Percentiles rank a stretch among this genome's conserved stretches.
phyloP scores from a whole-genome alignment of 2,797 vertebrate genomes.

The Parotocinclus haroldoi region DNA sequence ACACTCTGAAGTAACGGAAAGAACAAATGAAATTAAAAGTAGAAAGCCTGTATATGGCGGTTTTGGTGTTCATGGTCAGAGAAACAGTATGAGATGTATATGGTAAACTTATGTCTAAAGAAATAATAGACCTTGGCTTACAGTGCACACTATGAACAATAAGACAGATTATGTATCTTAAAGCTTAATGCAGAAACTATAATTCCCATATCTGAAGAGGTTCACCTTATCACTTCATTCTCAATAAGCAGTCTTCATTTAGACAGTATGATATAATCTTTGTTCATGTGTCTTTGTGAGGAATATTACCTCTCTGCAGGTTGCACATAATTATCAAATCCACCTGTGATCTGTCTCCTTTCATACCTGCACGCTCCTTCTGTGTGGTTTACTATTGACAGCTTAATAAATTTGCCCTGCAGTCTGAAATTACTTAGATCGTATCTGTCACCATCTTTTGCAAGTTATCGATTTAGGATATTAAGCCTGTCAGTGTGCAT shows the following conservation, averaged over 20 bases:
- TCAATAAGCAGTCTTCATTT: conserved; percentile 68
- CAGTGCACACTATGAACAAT: conserved; percentile 8
- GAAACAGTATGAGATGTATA: background rate
- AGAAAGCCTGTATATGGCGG: background rate
- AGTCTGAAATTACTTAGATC: conserved; percentile 71
- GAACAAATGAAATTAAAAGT: conserved; percentile 42
- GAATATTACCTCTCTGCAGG: conserved; percentile 53
- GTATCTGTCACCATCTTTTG: conserved; percentile 70
- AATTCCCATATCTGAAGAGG: conserved; percentile 20
- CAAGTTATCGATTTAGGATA: conserved; percentile 70
- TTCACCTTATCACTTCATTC: conserved; percentile 43
- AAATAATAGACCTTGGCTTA: background rate
- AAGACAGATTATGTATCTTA: conserved; percentile 22
- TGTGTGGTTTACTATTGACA: conserved; percentile 56
- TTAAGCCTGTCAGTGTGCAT: conserved; percentile 64
- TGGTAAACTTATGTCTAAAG: background rate
- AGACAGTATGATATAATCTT: conserved; percentile 56
- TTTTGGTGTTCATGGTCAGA: background rate
- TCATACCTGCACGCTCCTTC: conserved; percentile 44
- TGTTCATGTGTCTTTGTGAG: conserved; percentile 59
- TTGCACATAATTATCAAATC: conserved; percentile 65
- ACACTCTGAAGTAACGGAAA: conserved; percentile 43
- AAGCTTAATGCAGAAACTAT: conserved; percentile 16
- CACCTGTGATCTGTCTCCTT: conserved; percentile 32
- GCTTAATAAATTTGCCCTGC: conserved; percentile 68